phyloP scores from a whole-genome alignment of 2,113 vertebrate genomes.

The Verasper variegatus region DNA sequence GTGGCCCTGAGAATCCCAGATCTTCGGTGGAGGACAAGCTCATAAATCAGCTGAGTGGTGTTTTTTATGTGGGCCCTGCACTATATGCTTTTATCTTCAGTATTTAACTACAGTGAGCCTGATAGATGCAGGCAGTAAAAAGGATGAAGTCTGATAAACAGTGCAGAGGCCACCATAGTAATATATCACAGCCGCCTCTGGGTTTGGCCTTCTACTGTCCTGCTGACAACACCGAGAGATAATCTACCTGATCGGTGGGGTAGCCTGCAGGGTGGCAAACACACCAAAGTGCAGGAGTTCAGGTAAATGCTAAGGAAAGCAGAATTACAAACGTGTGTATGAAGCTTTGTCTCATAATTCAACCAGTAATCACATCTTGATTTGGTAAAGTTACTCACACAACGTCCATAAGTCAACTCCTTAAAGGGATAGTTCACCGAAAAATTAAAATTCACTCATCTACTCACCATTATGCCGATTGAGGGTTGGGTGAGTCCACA shows the following conservation, averaged over 20 bases:
- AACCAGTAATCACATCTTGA: neutral
- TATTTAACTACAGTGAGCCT: conserved; percentile 64
- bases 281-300: neutral
- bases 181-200: conserved; percentile 51
- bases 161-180: conserved; percentile 32
- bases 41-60: conserved; percentile 63
- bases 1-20: conserved; percentile 60
- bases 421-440: no score
- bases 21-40: conserved; percentile 46
- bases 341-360: neutral
- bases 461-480: no score
- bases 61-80: conserved; percentile 59
- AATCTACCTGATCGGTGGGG: conserved; percentile 20
- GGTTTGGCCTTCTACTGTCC: conserved; percentile 40
- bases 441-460: no score
- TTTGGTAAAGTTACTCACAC: no score
- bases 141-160: conserved; percentile 64
- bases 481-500: no score
- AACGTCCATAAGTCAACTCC: no score
- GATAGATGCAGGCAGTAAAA: conserved; percentile 62
- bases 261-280: conserved; percentile 9
- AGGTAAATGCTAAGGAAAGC: neutral
- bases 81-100: conserved; percentile 66
- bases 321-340: neutral
- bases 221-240: conserved; percentile 22